Base-by-base conservation (phyloP, 2,797 vertebrate species). In the Ispidina picta region DNA sequence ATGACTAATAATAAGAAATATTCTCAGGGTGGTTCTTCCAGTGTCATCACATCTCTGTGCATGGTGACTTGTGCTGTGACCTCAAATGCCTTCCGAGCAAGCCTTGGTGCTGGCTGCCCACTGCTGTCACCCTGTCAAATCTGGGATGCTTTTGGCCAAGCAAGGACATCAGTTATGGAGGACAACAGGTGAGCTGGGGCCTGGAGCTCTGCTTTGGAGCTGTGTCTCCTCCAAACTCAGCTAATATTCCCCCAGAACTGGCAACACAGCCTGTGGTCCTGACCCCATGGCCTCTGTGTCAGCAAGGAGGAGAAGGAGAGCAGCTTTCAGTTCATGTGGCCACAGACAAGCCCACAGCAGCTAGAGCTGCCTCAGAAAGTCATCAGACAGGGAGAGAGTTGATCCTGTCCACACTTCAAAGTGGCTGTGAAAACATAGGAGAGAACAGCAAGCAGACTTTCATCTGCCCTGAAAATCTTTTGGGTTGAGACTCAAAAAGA, bases 101-200 rank as follows among this genome's bases (percentile, higher is more conserved):
- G 22, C 5, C 37, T 9, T 19, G 2, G 9, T 9, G 52, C 62
- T 43, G 25, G 55, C 35, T 9, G 43, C 51, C 56, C 33, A 1
- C 29, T 3, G 4, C 56, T 4, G 1, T 12, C 44, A 6, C 63
- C 17, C 35, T 14, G 41, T 8, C 66, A 15, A 5, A 39, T 2
- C 44, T 4, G n/a, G 12, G 39, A 11, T 16, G 33, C 23, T 26
- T 19, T 35, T 17, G 15, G 33, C 46, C 11, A 35, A 29, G 31
- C 22, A 0, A 29, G 55, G 79, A 33, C 46, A 9, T 19, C 22
- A 3, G 16, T 13, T 37, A 15, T 0, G 0, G 37, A 18, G 44
- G 29, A 39, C 35, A 25, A 7, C 6, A 5, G 33, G 12, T 2
- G 0, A 37, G 19, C 33, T 20, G 28, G 39, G 46, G 28, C 35